phyloP scores from a whole-genome alignment of 2,113 vertebrate species.

The Prionailurus bengalensis region DNA sequence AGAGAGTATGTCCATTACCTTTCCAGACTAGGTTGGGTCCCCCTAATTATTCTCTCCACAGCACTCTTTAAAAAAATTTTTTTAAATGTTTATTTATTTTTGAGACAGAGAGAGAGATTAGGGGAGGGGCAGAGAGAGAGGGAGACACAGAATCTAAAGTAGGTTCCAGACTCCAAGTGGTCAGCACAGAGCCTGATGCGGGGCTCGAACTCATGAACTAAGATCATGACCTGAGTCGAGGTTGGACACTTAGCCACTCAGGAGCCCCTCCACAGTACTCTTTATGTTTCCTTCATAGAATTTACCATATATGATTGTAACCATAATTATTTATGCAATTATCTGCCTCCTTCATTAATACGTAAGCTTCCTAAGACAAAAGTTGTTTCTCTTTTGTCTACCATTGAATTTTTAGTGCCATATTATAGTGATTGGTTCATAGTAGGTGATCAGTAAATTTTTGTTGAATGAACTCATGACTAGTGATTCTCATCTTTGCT shows the following conservation, averaged over 20 bases:
- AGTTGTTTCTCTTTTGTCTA: conserved; percentile 15
- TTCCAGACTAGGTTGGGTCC: background rate
- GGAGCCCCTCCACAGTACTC: background rate
- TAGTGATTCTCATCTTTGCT: conserved; percentile 28
- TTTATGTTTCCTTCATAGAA: background rate
- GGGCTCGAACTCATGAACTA: too few relatives aligned
- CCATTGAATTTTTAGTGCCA: background rate
- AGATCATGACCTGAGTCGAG: too few relatives aligned
- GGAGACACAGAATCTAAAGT: too few relatives aligned
- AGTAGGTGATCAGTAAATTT: background rate
- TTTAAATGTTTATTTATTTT: too few relatives aligned
- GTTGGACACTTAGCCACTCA: too few relatives aligned
- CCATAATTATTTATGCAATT: conserved; percentile 22
- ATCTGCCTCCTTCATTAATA: conserved; percentile 30
- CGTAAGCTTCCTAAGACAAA: background rate
- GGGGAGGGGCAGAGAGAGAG: too few relatives aligned
- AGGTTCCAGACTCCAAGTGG: too few relatives aligned
- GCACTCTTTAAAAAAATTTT: background rate
- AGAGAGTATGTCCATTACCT: background rate
- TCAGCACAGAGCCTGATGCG: too few relatives aligned
- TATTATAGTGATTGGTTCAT: background rate
- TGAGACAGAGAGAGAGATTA: too few relatives aligned
- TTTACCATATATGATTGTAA: background rate
- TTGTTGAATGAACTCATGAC: conserved; percentile 15
- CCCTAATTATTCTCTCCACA: background rate